Evolutionary conservation across 2,888 invertebrate species (phyloP), one percentile per base, ranked within the genome.

Genomic region (Odontocolon sp.): DNA sequence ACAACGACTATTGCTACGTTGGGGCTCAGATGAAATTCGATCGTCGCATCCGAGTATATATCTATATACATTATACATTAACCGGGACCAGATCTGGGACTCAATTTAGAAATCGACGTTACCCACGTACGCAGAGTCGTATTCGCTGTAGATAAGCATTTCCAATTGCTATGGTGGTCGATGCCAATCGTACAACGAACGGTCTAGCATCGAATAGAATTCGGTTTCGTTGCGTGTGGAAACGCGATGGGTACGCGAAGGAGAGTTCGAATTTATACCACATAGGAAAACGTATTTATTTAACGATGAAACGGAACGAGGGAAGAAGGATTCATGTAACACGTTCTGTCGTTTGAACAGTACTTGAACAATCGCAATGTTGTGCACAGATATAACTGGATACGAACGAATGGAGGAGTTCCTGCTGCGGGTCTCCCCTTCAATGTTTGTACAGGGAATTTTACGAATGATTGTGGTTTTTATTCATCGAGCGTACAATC

Each of bases 1-100:
- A 40, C 57, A 40, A 47, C 31, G 56, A 38, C 36, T 14, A 36
- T 36, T 38, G 36, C 45, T 56, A 14, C 21, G 47, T 38, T 47
- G 38, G 42, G 56, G 18, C 57, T 52, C 42, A 11, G 23, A 50
- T 40, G 61, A 38, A 77, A 69, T 69, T 63, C 47, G 73, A 66
- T 77, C 61, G 61, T 70, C 42, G 50, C 56, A 21, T 45, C 26
- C 9, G 45, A 4, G 31, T n/a, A 3, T 8, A 3, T 52, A 38
- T 59, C 38, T 36, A 61, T 38, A 38, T 40, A 4, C 14, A 26
- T 16, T 47, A 11, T 28, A 42, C 26, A n/a, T 38, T 47, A 21
- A 11, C 26, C 45, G 1, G 36, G 1, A 14, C 26, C 23, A 38
- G 40, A 42, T 61, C 26, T 42, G 42, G 36, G 31, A 45, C 45